Base-by-base conservation (phyloP, 2,888 invertebrate species). In the Stegophylla sp. region DNA sequence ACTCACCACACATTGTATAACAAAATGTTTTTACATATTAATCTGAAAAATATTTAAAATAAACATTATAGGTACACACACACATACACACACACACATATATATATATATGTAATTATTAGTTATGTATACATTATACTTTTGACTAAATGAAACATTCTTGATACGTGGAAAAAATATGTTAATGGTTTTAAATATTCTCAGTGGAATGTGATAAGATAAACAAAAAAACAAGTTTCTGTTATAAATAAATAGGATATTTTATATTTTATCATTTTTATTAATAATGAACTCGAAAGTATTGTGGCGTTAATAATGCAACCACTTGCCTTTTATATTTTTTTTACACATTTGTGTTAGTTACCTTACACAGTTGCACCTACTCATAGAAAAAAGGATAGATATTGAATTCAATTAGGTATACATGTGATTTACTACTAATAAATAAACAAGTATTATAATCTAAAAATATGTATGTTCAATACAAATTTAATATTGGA, bases 21-120 rank as follows among this genome's bases (percentile, higher is more conserved):
- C 3, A 59, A 59, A 71, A 59, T 79, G 34, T 71, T 71, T 48
- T 79, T 51, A 79, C 79, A 79, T 79, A 28, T 71, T 61, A 69
- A 77, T 71, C 79, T 79, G 69, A 79, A 79, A 79, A 79, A 71
- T 63, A 79, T 56, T n/a, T 13, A 26, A 51, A 64, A 64, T 53
- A 64, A 53, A n/a, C 1, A 45, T 75, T 53, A 43, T 23, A 72
- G n/a, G n/a, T n/a, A n/a, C n/a, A 7, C 7, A 34, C 7, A 34
- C 7, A 34, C 7, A 34, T 34, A 4, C n/a, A 45, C n/a, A 7
- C 7, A 34, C 7, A 34, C 7, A 34, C 7, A 34, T 34, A 4
- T 28, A 45, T 59, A 26, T 26, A 43, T 2, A 45, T 23, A 45
- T 20, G 53, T 10, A 53, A 53, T 15, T 20, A 5, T 5, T 34